phyloP scores from a whole-genome alignment of 2,888 invertebrate genomes.

The Tetrapedia diversipes region DNA sequence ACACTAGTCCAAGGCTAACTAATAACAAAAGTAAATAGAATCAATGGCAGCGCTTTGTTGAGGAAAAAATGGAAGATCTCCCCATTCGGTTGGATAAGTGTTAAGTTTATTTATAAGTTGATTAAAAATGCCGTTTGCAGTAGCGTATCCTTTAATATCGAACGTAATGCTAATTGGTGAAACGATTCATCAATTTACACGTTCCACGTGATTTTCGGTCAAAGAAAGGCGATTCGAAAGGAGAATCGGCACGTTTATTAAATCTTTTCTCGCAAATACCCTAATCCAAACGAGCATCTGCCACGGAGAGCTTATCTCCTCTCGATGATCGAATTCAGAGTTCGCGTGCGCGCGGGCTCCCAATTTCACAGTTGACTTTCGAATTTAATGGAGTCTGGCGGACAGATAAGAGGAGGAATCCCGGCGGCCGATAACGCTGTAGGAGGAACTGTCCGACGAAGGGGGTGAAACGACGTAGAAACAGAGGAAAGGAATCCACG shows the following conservation, averaged over 20 bases:
- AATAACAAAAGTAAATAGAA: no score
- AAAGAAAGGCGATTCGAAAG: no score
- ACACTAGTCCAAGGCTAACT: no score
- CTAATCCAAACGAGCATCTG: slow-evolving; percentile 23
- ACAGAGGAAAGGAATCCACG: slow-evolving; percentile 44
- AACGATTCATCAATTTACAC: no score
- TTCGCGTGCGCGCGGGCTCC: slow-evolving; percentile 32
- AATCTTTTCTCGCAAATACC: slow-evolving; percentile 10
- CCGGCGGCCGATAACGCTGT: slow-evolving; percentile 58
- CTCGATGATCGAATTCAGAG: slow-evolving; percentile 54
- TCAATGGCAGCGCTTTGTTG: no score
- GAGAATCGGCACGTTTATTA: slow-evolving; percentile 8
- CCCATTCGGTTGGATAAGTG: no score
- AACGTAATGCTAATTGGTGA: no score
- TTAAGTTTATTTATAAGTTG: no score
- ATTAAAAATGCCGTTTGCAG: no score
- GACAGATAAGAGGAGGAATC: slow-evolving; percentile 64
- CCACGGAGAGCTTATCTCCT: slow-evolving; percentile 45
- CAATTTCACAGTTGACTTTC: slow-evolving; percentile 73
- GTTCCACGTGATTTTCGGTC: background rate
- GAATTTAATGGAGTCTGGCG: slow-evolving; percentile 72
- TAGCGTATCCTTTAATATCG: no score
- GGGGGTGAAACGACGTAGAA: slow-evolving; percentile 65
- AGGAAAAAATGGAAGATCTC: no score
- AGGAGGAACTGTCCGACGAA: slow-evolving; percentile 60